Base-by-base conservation (phyloP, 2,797 vertebrate genomes). In the Odontamblyopus lacepedii region DNA sequence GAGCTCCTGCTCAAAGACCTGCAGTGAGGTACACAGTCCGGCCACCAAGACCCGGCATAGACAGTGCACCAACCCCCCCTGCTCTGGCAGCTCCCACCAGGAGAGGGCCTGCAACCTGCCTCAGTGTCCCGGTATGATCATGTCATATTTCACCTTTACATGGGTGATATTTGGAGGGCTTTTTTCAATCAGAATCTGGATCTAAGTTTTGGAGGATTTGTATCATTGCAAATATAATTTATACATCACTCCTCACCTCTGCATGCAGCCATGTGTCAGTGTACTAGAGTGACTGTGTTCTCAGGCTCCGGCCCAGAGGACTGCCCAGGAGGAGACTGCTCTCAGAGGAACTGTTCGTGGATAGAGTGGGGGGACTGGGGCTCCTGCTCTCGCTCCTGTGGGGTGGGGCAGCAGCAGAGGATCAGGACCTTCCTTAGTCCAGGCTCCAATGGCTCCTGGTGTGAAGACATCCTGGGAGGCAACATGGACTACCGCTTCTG, bases 51-150 rank as follows among this genome's bases (percentile, higher is more conserved):
- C 88, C 44, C 95, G 95, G 0, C 76, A 80, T 7, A 92, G 96
- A 12, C 79, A 82, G 57, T 98, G 96, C 70, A 12, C 73, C 18
- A 87, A 56, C n/a, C 83, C 85, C 0, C 93, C 92, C 60, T 97
- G 96, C 75, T 82, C 89, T 0, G 95, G 95, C 48, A 84, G 78
- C 13, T 48, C 86, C 1, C 87, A 74, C 18, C 95, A 97, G 83
- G 91, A 95, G 74, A 93, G 81, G 16, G 88, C 91, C 2, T 98
- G 96, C 85, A 97, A 98, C 88, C 80, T 97, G 67, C 95, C 95
- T 0, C 94, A 95, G 56, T 97, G 96, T 80, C 59, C 91, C 82
- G 95, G 96, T 97, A 73, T 0, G 9, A 13, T 23, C 7, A 35
- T 35, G 35, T 35, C 4, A 56, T 4, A 56, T 2, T 12, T 56